Conservation (phyloP, 2,113 vertebrate species). For the Anolis carolinensis region DNA sequence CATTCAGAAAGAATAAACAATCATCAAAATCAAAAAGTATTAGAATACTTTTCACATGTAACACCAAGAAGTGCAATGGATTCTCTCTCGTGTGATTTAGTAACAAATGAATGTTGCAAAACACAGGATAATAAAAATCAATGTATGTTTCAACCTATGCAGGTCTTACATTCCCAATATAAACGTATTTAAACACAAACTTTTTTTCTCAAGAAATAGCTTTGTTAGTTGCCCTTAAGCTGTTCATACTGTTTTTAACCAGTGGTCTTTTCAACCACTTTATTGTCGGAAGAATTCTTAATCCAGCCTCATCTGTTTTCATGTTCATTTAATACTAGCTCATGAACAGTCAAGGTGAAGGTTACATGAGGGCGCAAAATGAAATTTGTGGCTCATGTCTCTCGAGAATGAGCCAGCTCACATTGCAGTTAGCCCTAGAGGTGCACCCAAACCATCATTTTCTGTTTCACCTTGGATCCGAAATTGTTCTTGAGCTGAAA, state of each 20-base stretch:
- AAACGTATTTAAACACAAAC: constrained; percentile 9
- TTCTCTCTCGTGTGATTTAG: not conserved
- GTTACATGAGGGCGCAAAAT: constrained; percentile 23
- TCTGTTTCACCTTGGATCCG: constrained; percentile 9
- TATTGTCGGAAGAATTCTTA: not conserved
- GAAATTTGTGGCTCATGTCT: constrained; percentile 24
- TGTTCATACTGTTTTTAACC: constrained; percentile 9
- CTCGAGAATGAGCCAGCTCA: constrained; percentile 21
- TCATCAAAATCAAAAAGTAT: not conserved
- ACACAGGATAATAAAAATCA: not conserved
- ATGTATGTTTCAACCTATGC: not conserved
- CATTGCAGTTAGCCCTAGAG: constrained; percentile 29
- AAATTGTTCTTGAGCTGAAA: constrained; percentile 27
- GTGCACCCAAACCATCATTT: constrained; percentile 18
- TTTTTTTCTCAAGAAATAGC: not conserved
- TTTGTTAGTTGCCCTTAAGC: not conserved
- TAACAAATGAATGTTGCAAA: not conserved
- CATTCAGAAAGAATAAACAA: not conserved
- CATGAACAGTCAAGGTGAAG: constrained; percentile 7
- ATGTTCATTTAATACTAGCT: constrained; percentile 22
- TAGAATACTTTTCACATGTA: not conserved
- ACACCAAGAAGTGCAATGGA: not conserved
- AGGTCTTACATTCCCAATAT: not conserved
- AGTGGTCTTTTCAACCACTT: not conserved
- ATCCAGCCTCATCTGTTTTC: constrained; percentile 19